Percentiles rank a stretch among this genome's conserved stretches.
These are phyloP conservation scores for Mamestra brassicae DNA, from an alignment of 2,888 invertebrate species.

Conservation along the genomic window DNA sequence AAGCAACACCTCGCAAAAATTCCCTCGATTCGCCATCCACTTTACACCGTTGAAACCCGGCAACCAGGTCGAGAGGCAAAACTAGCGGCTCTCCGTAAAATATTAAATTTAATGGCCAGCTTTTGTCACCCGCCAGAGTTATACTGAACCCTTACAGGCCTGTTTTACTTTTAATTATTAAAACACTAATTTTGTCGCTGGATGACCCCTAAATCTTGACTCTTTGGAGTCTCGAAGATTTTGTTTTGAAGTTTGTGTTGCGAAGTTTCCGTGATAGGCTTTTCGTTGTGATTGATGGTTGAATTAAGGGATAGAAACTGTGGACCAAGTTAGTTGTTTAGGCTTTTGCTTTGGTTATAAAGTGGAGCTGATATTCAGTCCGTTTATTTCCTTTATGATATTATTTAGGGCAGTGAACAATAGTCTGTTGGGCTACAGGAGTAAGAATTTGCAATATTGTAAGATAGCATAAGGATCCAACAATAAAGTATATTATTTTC, in stretches of 20 bases:
- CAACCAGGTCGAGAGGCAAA: slow-evolving; percentile 75
- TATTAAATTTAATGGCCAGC: slow-evolving; percentile 84
- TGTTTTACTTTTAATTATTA: slow-evolving; percentile 76
- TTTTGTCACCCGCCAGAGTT: slow-evolving; percentile 76
- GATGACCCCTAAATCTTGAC: slow-evolving; percentile 56
- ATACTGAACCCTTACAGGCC: slow-evolving; percentile 65
- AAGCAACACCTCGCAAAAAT: slow-evolving; percentile 24
- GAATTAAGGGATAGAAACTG: slow-evolving; percentile 29
- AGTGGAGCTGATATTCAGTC: not conserved
- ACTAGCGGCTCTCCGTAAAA: slow-evolving; percentile 78
- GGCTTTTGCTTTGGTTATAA: slow-evolving; percentile 7
- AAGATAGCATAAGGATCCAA: no score
- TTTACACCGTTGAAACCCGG: slow-evolving; percentile 36
- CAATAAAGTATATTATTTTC: not conserved
- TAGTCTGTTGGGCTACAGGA: not conserved
- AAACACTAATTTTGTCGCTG: slow-evolving; percentile 73
- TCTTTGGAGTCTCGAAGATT: slow-evolving; percentile 46
- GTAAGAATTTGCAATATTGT: no score
- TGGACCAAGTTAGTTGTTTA: slow-evolving; percentile 12
- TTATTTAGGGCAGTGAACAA: not conserved
- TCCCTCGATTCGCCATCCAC: slow-evolving; percentile 46
- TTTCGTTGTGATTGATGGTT: slow-evolving; percentile 42
- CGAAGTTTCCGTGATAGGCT: slow-evolving; percentile 22
- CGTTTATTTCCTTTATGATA: not conserved
- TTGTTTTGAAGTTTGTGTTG: slow-evolving; percentile 55